These are phyloP conservation scores for Penaeus japonicus DNA, from an alignment of 1,140 invertebrate species.

Conservation along the genomic window DNA sequence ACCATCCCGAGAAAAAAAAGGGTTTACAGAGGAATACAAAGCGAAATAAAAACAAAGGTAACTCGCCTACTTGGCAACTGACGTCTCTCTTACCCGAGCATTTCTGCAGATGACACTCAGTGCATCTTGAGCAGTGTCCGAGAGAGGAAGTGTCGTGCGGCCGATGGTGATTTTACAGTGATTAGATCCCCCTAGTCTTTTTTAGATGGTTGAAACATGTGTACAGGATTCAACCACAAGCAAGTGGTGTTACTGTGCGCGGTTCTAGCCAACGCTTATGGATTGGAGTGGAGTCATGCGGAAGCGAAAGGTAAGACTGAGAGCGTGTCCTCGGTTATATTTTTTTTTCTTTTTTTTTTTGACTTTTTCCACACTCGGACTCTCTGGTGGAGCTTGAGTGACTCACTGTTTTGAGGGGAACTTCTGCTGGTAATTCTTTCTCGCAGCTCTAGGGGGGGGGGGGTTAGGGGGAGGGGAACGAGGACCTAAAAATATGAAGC, in stretches of 20 bases:
- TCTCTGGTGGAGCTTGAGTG: too few relatives aligned
- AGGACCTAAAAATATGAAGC: too few relatives aligned
- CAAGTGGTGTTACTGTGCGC: slow-evolving; percentile 22
- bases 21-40: too few relatives aligned
- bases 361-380: too few relatives aligned
- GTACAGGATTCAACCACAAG: slow-evolving; percentile 6
- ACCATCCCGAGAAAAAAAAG: too few relatives aligned
- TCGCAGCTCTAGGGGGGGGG: too few relatives aligned
- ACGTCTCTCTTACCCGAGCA: neutral
- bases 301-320: neutral
- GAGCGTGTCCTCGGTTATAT: neutral
- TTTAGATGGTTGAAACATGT: slow-evolving; percentile 38
- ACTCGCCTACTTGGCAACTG: neutral
- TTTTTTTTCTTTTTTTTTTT: neutral
- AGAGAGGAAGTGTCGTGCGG: slow-evolving; percentile 14
- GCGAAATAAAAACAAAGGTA: too few relatives aligned
- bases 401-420: too few relatives aligned
- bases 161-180: slow-evolving; percentile 18
- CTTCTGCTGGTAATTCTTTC: too few relatives aligned
- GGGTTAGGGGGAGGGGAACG: too few relatives aligned
- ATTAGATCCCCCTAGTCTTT: neutral
- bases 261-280: neutral
- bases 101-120: slow-evolving; percentile 24
- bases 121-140: neutral
- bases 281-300: neutral